Evolutionary conservation across 2,797 vertebrate genomes (phyloP).

Genomic region (Calcarius lapponicus): DNA sequence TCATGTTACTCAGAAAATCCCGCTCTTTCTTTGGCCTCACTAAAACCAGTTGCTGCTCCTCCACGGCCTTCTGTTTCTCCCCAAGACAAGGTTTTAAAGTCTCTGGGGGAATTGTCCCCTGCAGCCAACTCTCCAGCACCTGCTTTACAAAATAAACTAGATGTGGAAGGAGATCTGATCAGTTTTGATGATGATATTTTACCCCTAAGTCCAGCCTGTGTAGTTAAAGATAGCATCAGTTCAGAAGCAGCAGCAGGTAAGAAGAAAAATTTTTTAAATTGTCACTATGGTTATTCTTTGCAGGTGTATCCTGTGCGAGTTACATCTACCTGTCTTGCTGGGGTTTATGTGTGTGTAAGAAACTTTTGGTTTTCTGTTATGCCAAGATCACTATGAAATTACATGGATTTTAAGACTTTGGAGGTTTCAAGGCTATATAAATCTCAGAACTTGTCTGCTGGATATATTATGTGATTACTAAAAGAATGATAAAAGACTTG

Average conservation of each 20-base stretch:
- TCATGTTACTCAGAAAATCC: conserved; percentile 64
- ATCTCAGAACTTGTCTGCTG: conserved; percentile 1
- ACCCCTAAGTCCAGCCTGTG: conserved; percentile 46
- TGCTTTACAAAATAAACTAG: conserved; percentile 65
- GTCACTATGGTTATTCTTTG: neutral
- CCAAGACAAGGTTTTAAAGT: conserved; percentile 72
- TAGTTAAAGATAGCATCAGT: conserved; percentile 54
- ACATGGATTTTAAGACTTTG: neutral
- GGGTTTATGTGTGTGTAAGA: neutral
- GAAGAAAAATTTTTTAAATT: neutral
- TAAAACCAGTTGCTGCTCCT: conserved; percentile 57
- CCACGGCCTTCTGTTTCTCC: conserved; percentile 71
- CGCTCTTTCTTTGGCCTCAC: conserved; percentile 58
- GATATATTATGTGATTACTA: neutral
- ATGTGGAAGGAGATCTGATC: conserved; percentile 80
- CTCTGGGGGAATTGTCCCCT: conserved; percentile 68
- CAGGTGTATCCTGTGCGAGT: neutral
- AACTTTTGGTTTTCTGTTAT: neutral
- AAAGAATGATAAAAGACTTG: conserved; percentile 1
- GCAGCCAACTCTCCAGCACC: neutral
- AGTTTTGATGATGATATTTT: conserved; percentile 88
- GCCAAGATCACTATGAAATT: neutral
- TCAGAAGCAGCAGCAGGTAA: conserved; percentile 78
- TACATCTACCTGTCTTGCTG: neutral
- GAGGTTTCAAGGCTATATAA: neutral